Evolutionary conservation across 2,113 vertebrate genomes (phyloP), one percentile per base, ranked within the genome.

Genomic region (Thunnus thynnus): DNA sequence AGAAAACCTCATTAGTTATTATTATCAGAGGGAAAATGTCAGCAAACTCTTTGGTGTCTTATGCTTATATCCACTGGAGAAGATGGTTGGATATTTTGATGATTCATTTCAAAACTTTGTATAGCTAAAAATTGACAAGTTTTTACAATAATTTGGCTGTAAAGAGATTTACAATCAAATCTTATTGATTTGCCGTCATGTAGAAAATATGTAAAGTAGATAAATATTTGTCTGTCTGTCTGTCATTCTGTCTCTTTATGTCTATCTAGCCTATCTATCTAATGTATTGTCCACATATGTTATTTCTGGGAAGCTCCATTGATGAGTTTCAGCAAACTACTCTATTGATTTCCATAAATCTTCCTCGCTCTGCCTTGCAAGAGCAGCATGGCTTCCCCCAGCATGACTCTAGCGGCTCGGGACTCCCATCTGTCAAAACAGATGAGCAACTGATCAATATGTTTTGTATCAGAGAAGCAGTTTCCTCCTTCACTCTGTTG

Each of bases 331-430:
- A 82, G 83, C 71, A 83, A 93, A 80, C 81, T 73, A n/a, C 75
- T 82, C 17, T 81, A 92, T 93, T 68, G 89, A 93, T 93, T 88
- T 82, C 63, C 50, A 89, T 86, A 82, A 80, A 88, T 86, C 88
- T 80, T 36, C 32, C 41, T 57, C 14, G 36, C 32, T 25, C 72
- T 48, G 22, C 5, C 32, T 41, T 67, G 56, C 68, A 83, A 71
- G 54, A 66, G 62, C 77, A 48, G 48, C 36, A 36, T 13, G 69
- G 86, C 81, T 89, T 88, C 71, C 73, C 79, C 51, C 27, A n/a
- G 36, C 55, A 71, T 46, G 66, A 69, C 74, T 67, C 50, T 17
- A 30, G 54, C 56, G 70, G 56, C 22, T 52, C 27, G 51, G 70
- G 83, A 77, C 79, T 80, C 68, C 76, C 57, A 48, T 86, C 84